phyloP scores from a whole-genome alignment of 2,113 vertebrate genomes.

The Todiramphus chloris region DNA sequence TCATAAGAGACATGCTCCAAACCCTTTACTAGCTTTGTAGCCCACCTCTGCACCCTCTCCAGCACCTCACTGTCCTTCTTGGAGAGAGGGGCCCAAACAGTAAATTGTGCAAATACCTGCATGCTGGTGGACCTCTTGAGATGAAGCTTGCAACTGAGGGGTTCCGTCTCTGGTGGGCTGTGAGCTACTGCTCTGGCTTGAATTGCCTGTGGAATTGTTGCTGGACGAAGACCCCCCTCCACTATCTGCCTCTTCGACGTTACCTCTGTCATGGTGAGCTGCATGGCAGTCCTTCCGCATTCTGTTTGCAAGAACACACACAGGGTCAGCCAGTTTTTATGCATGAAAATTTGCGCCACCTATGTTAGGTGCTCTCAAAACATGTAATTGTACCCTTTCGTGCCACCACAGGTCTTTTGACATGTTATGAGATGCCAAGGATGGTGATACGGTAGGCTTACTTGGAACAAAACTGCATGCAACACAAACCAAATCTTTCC shows the following conservation, averaged over 20 bases:
- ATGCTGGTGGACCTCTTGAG: constrained; percentile 73
- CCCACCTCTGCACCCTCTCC: too few relatives aligned
- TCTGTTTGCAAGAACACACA: constrained; percentile 62
- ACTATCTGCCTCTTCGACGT: constrained; percentile 84
- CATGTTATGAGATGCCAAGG: background rate
- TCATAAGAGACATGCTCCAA: too few relatives aligned
- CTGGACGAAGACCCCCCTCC: constrained; percentile 71
- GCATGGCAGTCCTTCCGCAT: constrained; percentile 91
- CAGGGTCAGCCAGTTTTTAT: background rate
- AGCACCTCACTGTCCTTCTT: too few relatives aligned
- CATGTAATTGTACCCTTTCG: background rate
- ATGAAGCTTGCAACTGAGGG: constrained; percentile 66
- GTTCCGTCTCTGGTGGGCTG: constrained; percentile 82
- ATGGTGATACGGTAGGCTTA: background rate
- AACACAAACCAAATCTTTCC: background rate
- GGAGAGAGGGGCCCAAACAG: too few relatives aligned
- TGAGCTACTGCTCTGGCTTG: constrained; percentile 82
- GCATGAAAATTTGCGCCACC: background rate
- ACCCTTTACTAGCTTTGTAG: too few relatives aligned
- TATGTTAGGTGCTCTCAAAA: background rate
- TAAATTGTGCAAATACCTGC: constrained; percentile 60
- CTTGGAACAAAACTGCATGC: background rate
- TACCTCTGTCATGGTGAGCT: constrained; percentile 82
- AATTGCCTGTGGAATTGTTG: constrained; percentile 76
- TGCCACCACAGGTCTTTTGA: background rate